Evolutionary conservation across 1,140 invertebrate species (phyloP), one percentile per base, ranked within the genome.

Genomic region (Zaprionus ornatus): DNA sequence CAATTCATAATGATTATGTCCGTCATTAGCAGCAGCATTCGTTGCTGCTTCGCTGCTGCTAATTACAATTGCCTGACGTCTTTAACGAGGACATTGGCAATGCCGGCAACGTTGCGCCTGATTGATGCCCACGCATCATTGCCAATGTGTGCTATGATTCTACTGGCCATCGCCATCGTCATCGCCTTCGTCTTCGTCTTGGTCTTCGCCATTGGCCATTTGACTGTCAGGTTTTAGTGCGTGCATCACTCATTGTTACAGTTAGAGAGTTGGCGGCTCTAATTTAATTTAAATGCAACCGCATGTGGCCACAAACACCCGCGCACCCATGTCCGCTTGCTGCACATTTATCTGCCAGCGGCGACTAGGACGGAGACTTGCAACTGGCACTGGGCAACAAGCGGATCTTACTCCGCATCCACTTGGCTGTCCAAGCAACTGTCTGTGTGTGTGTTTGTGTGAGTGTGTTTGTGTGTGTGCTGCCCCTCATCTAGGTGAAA

Each of bases 231-330:
- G 19, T 79, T 87, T 87, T 87, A 87, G 84, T 87, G 84, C 85
- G 84, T 84, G 69, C 85, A 90, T 90, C 85, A 90, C 79, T 90
- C 85, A 90, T 90, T 90, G 85, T 90, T 90, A 90, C 85, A 85
- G 85, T 90, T 90, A 88, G 85, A 88, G 78, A 90, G 85, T 80
- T 77, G 78, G 81, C 81, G 76, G 52, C 85, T 90, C 85, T 90
- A 90, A 90, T 90, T 90, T 85, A 90, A 90, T 90, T 90, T 90
- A 90, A 90, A 90, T 90, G 85, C 77, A 88, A 71, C 74, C 78
- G 56, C 40, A 65, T 55, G 64, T 52, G 60, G 66, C 42, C 57
- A 48, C 29, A 63, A 67, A 88, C 78, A 90, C 85, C 81, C 78
- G 85, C 79, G 74, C 72, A 45, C 10, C 12, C 32, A 19, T 55